Evolutionary conservation across 2,888 invertebrate genomes (phyloP).

Genomic region (Deilephila elpenor): DNA sequence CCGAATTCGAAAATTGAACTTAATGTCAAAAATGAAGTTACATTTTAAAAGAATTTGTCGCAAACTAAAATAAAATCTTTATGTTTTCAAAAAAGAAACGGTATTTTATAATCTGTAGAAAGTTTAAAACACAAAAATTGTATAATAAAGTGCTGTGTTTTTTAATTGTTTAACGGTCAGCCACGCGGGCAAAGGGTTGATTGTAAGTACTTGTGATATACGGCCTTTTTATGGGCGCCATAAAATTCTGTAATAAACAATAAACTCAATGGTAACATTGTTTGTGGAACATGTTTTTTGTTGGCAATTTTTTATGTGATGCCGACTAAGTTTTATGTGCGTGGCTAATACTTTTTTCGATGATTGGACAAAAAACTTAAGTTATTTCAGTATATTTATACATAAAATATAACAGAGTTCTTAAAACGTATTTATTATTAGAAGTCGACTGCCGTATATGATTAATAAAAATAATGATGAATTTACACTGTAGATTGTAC

Average conservation of each 20-base stretch:
- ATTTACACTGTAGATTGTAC: too few species aligned
- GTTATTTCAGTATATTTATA: neutral
- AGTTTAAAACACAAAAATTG: neutral
- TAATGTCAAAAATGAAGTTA: too few species aligned
- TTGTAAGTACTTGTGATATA: conserved; percentile 22
- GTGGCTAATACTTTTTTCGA: neutral
- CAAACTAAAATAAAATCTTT: neutral
- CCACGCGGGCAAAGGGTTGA: conserved; percentile 27
- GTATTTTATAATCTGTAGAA: conserved; percentile 4
- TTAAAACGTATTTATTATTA: too few species aligned
- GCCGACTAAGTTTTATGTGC: neutral
- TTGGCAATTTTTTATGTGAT: neutral
- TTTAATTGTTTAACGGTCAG: conserved; percentile 22
- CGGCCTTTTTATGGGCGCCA: conserved; percentile 15
- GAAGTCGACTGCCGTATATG: too few species aligned
- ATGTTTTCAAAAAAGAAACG: neutral
- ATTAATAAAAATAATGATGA: too few species aligned
- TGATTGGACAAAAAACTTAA: neutral
- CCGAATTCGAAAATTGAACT: too few species aligned
- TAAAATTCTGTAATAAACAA: conserved; percentile 19
- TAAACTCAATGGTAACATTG: conserved; percentile 25
- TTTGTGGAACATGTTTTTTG: conserved; percentile 4
- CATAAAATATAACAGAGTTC: too few species aligned
- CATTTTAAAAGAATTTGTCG: neutral
- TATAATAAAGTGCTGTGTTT: neutral